Conservation (phyloP, 1,140 invertebrate species). For the Zaprionus nigranus region DNA sequence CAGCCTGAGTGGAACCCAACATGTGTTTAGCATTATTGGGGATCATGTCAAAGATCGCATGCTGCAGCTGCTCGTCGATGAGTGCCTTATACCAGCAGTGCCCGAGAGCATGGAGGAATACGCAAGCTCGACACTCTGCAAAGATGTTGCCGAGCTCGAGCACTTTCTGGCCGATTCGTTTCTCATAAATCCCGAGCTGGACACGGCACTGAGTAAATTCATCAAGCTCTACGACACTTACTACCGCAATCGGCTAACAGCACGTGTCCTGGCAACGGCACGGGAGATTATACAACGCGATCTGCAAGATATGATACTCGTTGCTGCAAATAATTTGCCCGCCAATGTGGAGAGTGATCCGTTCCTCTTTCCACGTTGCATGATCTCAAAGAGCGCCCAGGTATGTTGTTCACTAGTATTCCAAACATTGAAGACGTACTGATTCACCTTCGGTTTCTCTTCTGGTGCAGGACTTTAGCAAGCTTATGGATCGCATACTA, state of each 20-base stretch:
- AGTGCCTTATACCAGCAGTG: constrained; percentile 91
- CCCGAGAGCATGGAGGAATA: constrained; percentile 90
- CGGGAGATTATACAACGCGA: constrained; percentile 92
- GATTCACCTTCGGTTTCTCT: background rate
- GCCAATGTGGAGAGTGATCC: constrained; percentile 66
- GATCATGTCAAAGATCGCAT: constrained; percentile 87
- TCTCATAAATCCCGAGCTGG: constrained; percentile 77
- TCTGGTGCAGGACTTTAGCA: constrained; percentile 87
- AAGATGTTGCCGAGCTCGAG: constrained; percentile 89
- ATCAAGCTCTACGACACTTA: constrained; percentile 91
- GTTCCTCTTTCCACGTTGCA: constrained; percentile 86
- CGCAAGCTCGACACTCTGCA: constrained; percentile 87
- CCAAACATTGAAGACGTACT: background rate
- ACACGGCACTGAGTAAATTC: constrained; percentile 88
- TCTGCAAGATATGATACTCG: constrained; percentile 90
- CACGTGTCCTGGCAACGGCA: constrained; percentile 89
- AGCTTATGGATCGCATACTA: constrained; percentile 89
- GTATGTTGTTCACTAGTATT: constrained; percentile 22
- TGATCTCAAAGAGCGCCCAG: constrained; percentile 86
- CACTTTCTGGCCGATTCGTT: constrained; percentile 86
- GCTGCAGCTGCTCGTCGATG: constrained; percentile 88
- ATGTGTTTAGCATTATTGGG: constrained; percentile 88
- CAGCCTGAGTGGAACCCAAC: constrained; percentile 84
- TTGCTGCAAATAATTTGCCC: constrained; percentile 85
- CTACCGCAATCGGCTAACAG: constrained; percentile 92